phyloP scores from a whole-genome alignment of 2,888 invertebrate genomes.

The Tricholauxania praeusta region DNA sequence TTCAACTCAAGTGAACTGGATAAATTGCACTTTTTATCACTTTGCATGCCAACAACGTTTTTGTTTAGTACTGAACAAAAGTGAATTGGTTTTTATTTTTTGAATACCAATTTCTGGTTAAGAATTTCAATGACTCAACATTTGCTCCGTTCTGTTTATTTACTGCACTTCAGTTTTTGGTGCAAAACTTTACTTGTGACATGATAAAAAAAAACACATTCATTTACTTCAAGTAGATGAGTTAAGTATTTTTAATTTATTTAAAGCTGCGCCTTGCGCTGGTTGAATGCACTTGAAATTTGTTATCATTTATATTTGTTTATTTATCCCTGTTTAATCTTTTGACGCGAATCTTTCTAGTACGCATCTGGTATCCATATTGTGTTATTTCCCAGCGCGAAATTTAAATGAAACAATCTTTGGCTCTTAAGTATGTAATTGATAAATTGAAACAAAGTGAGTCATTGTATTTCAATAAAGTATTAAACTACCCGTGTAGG shows the following conservation, averaged over 20 bases:
- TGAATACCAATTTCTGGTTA: constrained; percentile 15
- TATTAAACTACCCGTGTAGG: too few relatives aligned
- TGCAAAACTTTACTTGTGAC: constrained; percentile 1
- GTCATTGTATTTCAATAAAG: too few relatives aligned
- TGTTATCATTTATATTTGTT: constrained; percentile 10
- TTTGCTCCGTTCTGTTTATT: constrained; percentile 15
- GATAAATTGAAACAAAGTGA: too few relatives aligned
- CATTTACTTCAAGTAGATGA: too few relatives aligned
- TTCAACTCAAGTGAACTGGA: background rate
- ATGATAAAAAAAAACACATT: too few relatives aligned
- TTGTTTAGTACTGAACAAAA: constrained; percentile 1
- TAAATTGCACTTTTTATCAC: constrained; percentile 4
- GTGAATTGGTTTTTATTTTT: constrained; percentile 9
- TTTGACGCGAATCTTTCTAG: background rate
- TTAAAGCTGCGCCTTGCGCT: constrained; percentile 4
- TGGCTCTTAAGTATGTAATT: too few relatives aligned
- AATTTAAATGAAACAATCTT: background rate
- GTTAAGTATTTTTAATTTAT: background rate
- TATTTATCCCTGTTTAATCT: background rate
- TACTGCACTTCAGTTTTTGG: constrained; percentile 7
- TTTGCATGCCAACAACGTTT: constrained; percentile 7
- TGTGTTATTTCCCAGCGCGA: background rate
- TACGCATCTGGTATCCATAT: constrained; percentile 21
- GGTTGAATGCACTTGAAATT: constrained; percentile 18
- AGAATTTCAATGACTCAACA: constrained; percentile 29